phyloP scores from a whole-genome alignment of 2,888 invertebrate genomes.

The Romanomermis culicivorax region DNA sequence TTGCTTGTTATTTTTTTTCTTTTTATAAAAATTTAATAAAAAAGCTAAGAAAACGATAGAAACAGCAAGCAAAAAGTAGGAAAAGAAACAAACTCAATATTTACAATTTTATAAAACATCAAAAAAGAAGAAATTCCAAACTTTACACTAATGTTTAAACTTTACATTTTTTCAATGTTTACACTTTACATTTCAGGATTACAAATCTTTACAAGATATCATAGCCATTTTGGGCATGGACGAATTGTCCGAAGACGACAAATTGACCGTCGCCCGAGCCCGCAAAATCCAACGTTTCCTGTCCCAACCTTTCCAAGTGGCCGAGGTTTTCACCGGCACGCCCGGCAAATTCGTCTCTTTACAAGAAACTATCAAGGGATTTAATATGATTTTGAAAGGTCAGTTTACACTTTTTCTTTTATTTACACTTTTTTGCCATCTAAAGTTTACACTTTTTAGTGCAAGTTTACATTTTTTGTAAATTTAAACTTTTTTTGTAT shows the following conservation, averaged over 20 bases:
- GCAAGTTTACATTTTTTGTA: slow-evolving; percentile 9
- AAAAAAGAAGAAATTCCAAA: no score
- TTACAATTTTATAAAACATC: no score
- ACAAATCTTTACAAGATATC: slow-evolving; percentile 73
- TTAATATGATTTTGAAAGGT: no score
- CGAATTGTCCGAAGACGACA: slow-evolving; percentile 94
- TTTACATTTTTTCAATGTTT: slow-evolving; percentile 3
- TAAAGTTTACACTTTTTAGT: no score
- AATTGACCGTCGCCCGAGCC: slow-evolving; percentile 79
- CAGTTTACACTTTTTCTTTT: slow-evolving; percentile 59
- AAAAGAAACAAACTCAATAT: no score
- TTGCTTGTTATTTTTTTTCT: no score
- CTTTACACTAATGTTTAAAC: neutral
- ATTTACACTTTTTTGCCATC: no score
- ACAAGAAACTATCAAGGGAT: slow-evolving; percentile 70
- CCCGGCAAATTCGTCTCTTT: slow-evolving; percentile 81
- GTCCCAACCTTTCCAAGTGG: slow-evolving; percentile 92
- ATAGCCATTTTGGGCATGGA: slow-evolving; percentile 90
- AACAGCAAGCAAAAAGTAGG: no score
- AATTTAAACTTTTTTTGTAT: neutral
- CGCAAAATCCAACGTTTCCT: slow-evolving; percentile 94
- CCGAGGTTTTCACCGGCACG: slow-evolving; percentile 93
- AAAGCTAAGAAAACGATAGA: no score
- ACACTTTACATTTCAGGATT: slow-evolving; percentile 38
- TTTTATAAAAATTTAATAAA: no score